Conservation (phyloP, 2,113 vertebrate genomes). For the Xiphias gladius region DNA sequence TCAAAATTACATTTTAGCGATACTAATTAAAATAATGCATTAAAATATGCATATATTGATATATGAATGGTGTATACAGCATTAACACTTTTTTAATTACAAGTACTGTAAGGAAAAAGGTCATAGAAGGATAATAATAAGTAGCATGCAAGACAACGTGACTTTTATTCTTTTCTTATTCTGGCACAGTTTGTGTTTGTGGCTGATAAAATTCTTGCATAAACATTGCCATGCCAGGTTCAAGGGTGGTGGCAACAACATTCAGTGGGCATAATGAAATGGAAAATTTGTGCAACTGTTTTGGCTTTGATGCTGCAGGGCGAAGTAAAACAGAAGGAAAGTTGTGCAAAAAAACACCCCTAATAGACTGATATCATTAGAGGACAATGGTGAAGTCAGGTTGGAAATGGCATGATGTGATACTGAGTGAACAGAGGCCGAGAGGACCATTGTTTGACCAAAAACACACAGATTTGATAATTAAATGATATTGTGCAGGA, state of each 20-base stretch:
- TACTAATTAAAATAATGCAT: neutral
- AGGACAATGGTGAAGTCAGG: constrained; percentile 21
- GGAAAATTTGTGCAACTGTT: constrained; percentile 27
- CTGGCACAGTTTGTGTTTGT: neutral
- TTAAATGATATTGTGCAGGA: neutral
- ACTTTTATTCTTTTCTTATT: neutral
- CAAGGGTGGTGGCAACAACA: constrained; percentile 7
- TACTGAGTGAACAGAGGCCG: neutral
- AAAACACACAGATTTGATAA: neutral
- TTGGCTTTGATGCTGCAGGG: constrained; percentile 9
- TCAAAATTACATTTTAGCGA: too few relatives aligned
- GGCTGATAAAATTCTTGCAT: constrained; percentile 30
- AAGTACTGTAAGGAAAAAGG: neutral
- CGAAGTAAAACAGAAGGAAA: constrained; percentile 3
- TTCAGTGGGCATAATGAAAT: neutral
- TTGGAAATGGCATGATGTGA: neutral
- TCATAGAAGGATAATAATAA: neutral
- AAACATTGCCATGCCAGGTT: constrained; percentile 1
- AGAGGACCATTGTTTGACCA: neutral
- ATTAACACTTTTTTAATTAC: too few relatives aligned
- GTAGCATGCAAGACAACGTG: neutral
- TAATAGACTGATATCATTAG: neutral
- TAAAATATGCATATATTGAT: too few relatives aligned
- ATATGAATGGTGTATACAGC: too few relatives aligned
- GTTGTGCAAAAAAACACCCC: neutral